Evolutionary conservation across 1,140 invertebrate genomes (phyloP), one percentile per base, ranked within the genome.

Genomic region (Zaprionus ghesquierei): DNA sequence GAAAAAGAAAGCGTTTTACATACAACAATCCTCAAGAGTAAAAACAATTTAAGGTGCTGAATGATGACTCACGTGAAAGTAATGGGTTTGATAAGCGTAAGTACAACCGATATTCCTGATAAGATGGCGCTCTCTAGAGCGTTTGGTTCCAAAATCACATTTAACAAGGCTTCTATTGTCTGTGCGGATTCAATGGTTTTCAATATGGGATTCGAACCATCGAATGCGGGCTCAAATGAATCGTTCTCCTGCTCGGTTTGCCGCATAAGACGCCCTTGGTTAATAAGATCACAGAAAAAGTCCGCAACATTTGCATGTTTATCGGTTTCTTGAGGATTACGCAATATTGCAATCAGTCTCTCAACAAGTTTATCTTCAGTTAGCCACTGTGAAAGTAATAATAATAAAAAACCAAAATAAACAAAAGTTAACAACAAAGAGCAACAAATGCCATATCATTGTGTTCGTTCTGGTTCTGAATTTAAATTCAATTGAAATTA

Each of bases 291-390:
- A 94, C 95, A 96, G 75, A 98, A 93, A 89, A 97, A 94, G 92
- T 96, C 95, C 79, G 96, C 94, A 90, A 96, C 95, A 93, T 97
- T 97, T 81, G 94, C 94, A 92, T 98, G 96, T 89, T 95, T 95
- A 78, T 95, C 94, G 85, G 94, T 93, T 91, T 96, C 95, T 80
- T 95, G 94, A 66, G 94, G 93, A 71, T 96, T 95, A 90, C 96
- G 95, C 82, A 98, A 94, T 92, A 97, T 93, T 80, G 94, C 94
- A 74, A 98, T 94, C 86, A 98, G 93, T 92, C 94, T 95, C 92
- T 97, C 96, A 75, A 98, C 94, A 82, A 98, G 94, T 90, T 95
- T 94, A 92, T 98, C 94, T 91, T 96, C 96, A 93, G 97, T 95
- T 81, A 99, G 94, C 97, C 97, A 98, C 97, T 99, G 92, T 59